Evolutionary conservation across 2,888 invertebrate genomes (phyloP), one percentile per base, ranked within the genome.

Genomic region (Papilio elwesi): DNA sequence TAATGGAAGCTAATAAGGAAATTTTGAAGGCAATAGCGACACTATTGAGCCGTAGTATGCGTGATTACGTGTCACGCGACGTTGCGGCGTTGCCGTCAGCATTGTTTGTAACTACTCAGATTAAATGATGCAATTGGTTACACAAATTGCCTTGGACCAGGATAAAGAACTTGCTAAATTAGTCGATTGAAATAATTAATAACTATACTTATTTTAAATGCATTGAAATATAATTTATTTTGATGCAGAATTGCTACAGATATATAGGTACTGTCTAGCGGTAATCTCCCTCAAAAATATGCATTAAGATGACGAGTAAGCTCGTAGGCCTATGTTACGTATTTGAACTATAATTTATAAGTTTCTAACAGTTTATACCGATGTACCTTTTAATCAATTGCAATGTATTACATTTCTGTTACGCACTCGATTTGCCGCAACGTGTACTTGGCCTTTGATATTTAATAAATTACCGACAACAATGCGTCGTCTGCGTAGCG

Each of bases 381-480:
- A 0, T 38, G 38, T 59, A 26, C 26, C 9, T 9, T 43, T 43
- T 1, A 43, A 9, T 43, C 43, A 43, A 43, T 9, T 43, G 43
- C 43, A 43, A 59, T 38, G n/a, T 59, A 38, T 26, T 0, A 12
- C 38, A 38, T 38, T 36, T 36, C 36, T 38, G 59, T 59, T 38
- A 62, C 49, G 55, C 64, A 64, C 51, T 68, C 65, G 65, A 65
- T 69, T 57, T 6, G 43, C 55, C 64, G n/a, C 57, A 43, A 8
- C n/a, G 57, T 59, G 65, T 73, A 59, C 65, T 69, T 76, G 74
- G 75, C 75, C 77, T 80, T 81, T 80, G 77, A 77, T 74, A 77
- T 81, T 76, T 79, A 82, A 83, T 78, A 79, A 79, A 80, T 80
- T 79, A 80, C 78, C 76, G 76, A 75, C 74, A 76, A 76, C 38